A percentile compares a stretch with the other conserved stretches of the same genome.
Evolutionary conservation across 2,888 invertebrate genomes (phyloP).

Genomic region (Choreutis nemorana): DNA sequence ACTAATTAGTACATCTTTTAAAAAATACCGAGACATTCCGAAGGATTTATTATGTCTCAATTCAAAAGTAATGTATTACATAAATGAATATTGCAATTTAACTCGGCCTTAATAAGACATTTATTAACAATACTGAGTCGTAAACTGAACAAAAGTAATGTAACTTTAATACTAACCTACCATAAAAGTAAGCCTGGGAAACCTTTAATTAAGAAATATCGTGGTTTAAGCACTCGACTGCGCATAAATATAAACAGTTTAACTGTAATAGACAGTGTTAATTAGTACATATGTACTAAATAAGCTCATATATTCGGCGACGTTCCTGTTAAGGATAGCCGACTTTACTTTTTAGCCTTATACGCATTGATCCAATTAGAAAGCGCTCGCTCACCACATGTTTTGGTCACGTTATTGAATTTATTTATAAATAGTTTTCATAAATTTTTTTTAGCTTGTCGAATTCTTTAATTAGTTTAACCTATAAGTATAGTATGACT

Average conservation of each 20-base stretch:
- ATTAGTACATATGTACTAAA: constrained; percentile 31
- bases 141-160: too few species aligned
- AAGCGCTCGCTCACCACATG: constrained; percentile 21
- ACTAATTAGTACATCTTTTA: background rate
- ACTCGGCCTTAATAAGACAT: too few species aligned
- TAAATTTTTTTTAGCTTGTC: too few species aligned
- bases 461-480: too few species aligned
- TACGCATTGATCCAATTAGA: constrained; percentile 33
- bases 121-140: too few species aligned
- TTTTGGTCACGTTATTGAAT: constrained; percentile 20
- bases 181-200: constrained; percentile 31
- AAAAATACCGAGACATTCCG: too few species aligned
- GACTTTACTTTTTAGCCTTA: constrained; percentile 18
- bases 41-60: too few species aligned
- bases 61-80: too few species aligned
- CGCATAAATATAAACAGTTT: background rate
- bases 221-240: background rate
- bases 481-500: too few species aligned
- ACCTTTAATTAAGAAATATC: constrained; percentile 28
- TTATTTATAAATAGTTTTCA: constrained; percentile 18
- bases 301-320: constrained; percentile 18
- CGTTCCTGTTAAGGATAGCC: too few species aligned
- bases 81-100: too few species aligned
- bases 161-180: too few species aligned
- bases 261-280: constrained; percentile 23